Percentiles rank a stretch among this genome's conserved stretches.
Conservation (phyloP, 1,140 invertebrate species). For the Pinna nobilis region DNA sequence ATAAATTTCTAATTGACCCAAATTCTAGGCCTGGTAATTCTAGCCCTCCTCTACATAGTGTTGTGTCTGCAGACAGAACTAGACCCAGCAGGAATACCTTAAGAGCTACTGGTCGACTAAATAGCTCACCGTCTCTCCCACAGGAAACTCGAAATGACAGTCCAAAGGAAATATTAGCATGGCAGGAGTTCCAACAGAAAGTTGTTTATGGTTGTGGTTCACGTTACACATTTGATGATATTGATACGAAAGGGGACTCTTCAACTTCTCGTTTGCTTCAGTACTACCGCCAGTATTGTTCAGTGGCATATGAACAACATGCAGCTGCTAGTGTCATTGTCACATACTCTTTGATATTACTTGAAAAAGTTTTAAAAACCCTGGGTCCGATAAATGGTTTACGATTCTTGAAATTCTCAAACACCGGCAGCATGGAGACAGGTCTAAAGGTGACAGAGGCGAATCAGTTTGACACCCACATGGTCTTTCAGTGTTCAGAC, state of each 20-base stretch:
- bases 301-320: conserved; percentile 45
- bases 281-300: conserved; percentile 52
- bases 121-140: conserved; percentile 22
- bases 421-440: conserved; percentile 55
- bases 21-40: neutral
- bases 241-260: neutral
- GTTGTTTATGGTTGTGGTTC: conserved; percentile 8
- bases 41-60: conserved; percentile 11
- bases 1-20: conserved; percentile 33
- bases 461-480: conserved; percentile 57
- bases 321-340: conserved; percentile 51
- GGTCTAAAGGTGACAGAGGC: conserved; percentile 48
- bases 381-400: conserved; percentile 27
- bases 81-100: conserved; percentile 5
- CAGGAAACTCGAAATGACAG: conserved; percentile 7
- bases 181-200: conserved; percentile 33
- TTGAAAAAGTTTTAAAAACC: conserved; percentile 53
- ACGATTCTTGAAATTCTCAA: conserved; percentile 49
- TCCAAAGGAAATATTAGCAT: conserved; percentile 8
- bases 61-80: neutral
- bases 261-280: conserved; percentile 36
- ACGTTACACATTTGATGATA: neutral
- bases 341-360: conserved; percentile 55
- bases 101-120: conserved; percentile 8
- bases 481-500: conserved; percentile 51